These are phyloP conservation scores for Paedocypris sp. DNA, from an alignment of 2,113 vertebrate species.

Conservation along the genomic window DNA sequence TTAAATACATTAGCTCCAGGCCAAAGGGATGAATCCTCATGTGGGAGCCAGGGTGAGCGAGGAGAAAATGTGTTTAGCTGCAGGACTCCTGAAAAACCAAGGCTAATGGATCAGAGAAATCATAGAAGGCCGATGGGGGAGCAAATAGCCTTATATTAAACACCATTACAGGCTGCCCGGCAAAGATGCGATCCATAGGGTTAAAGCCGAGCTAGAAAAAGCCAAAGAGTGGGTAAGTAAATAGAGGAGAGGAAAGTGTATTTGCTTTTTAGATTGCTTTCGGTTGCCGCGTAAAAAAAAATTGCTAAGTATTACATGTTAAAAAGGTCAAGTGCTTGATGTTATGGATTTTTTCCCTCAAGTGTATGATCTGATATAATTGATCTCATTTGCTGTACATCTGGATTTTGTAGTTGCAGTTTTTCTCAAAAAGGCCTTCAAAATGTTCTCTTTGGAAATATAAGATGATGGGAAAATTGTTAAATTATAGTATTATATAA, in stretches of 20 bases:
- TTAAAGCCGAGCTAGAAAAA: neutral
- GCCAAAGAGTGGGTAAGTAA: neutral
- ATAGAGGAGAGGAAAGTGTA: neutral
- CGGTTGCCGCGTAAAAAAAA: neutral
- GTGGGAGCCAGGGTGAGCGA: conserved; percentile 44
- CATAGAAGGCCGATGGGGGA: conserved; percentile 46
- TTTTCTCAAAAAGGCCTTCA: too few relatives aligned
- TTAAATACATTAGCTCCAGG: conserved; percentile 57
- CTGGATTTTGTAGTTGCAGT: too few relatives aligned
- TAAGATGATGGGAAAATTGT: too few relatives aligned
- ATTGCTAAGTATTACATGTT: too few relatives aligned
- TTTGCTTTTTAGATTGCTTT: neutral
- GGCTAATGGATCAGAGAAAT: conserved; percentile 52
- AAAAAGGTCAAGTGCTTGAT: too few relatives aligned
- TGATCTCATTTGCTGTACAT: too few relatives aligned
- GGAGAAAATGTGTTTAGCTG: conserved; percentile 52
- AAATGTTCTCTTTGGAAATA: too few relatives aligned
- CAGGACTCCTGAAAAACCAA: conserved; percentile 49
- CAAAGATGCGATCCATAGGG: conserved; percentile 36
- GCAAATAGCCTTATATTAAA: conserved; percentile 46
- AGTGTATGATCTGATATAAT: too few relatives aligned
- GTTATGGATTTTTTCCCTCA: too few relatives aligned
- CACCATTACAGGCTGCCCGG: conserved; percentile 44
- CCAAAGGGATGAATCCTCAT: conserved; percentile 40
- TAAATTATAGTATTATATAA: too few relatives aligned